These are phyloP conservation scores for Periophthalmus magnuspinnatus DNA, from an alignment of 2,797 vertebrate genomes.

Conservation along the genomic window DNA sequence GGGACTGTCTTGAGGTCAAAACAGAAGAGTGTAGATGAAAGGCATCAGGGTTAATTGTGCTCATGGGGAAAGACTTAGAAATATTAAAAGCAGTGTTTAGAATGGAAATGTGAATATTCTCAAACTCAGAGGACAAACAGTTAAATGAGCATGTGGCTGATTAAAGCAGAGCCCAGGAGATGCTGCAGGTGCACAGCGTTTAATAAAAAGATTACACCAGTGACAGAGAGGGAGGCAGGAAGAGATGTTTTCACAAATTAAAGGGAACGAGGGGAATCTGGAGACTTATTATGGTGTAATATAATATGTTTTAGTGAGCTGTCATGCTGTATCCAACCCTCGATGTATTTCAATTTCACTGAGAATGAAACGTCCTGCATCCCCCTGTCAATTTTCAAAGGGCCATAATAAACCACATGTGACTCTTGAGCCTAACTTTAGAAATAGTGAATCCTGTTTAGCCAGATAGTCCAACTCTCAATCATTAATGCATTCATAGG, in stretches of 20 bases:
- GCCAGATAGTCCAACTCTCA: too few relatives aligned
- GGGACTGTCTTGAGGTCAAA: constrained; percentile 19
- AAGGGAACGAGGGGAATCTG: constrained; percentile 21
- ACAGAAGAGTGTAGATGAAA: constrained; percentile 13
- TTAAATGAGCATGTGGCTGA: constrained; percentile 27
- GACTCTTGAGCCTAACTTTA: not conserved
- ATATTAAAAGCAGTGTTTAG: not conserved
- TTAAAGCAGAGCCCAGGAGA: constrained; percentile 19
- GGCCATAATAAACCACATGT: not conserved
- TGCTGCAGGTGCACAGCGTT: constrained; percentile 23
- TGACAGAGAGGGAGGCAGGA: constrained; percentile 47
- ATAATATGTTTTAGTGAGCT: constrained; percentile 24
- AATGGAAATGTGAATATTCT: not conserved
- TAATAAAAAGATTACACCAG: constrained; percentile 35
- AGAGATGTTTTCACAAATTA: constrained; percentile 35
- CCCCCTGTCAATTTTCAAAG: not conserved
- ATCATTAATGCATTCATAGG: too few relatives aligned
- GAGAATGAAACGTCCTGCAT: not conserved
- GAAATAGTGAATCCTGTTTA: too few relatives aligned
- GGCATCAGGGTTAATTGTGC: constrained; percentile 9
- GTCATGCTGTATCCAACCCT: constrained; percentile 21
- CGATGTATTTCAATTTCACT: not conserved
- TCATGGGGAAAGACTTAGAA: not conserved
- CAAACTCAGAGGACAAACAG: not conserved
- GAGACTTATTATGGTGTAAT: constrained; percentile 29